Base-by-base conservation (phyloP, 2,888 invertebrate species). In the Amaurobius ferox region DNA sequence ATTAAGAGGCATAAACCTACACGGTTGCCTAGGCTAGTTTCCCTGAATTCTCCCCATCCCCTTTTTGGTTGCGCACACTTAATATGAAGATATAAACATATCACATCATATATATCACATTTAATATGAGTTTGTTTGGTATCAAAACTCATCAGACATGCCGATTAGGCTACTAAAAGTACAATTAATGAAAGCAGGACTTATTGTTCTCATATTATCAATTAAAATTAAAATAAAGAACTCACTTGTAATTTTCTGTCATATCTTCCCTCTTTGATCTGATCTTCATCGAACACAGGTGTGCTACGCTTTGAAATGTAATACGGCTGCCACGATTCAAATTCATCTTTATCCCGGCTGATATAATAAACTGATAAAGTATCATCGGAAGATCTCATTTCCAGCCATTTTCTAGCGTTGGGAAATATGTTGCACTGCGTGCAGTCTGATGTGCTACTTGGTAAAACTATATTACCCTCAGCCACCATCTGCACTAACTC, bases 211-310 rank as follows among this genome's bases (percentile, higher is more conserved):
- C n/a, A n/a, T n/a, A n/a, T n/a, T n/a, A n/a, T n/a, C n/a, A n/a
- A n/a, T n/a, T n/a, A n/a, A n/a, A n/a, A n/a, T n/a, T n/a, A 35
- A 35, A 35, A 35, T 35, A 64, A 64, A 39, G 28, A 40, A 64
- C 76, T 74, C 72, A 89, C 90, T 73, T 89, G 89, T 13, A 79
- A 68, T 80, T 90, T 89, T 79, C 89, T 88, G 67, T 90, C 89
- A 39, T 87, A 74, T 55, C 73, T 83, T 9, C 90, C 90, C 71
- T 90, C 89, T 77, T 89, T 89, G 3, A 72, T 85, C 26, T 90
- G 88, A n/a, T 89, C 72, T 67, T 90, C 89, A 40, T 90, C 89
- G 68, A 88, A 90, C 0, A 68, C n/a, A 1, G 90, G 90, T n/a
- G 80, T 79, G 32, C 73, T 73, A n/a, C 88, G 44, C 1, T 76